Conservation (phyloP, 1,140 invertebrate genomes). For the Drosophila prosaltans region DNA sequence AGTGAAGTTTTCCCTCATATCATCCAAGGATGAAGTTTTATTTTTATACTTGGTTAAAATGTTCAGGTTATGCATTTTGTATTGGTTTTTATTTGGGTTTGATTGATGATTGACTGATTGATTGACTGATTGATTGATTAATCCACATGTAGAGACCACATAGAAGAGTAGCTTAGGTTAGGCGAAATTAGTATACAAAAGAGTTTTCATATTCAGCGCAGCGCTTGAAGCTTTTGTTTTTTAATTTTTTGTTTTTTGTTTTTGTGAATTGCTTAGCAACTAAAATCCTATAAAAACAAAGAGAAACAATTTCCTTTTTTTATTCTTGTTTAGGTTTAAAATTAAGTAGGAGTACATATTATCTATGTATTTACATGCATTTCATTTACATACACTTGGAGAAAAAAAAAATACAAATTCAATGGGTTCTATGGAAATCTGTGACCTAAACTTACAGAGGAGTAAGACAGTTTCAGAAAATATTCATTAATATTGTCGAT, state of each 20-base stretch:
- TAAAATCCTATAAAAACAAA: slow-evolving; percentile 83
- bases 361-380: slow-evolving; percentile 51
- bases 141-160: slow-evolving; percentile 81
- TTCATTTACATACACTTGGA: background rate
- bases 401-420: background rate
- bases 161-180: slow-evolving; percentile 71
- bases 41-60: background rate
- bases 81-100: slow-evolving; percentile 11
- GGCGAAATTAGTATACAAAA: slow-evolving; percentile 82
- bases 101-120: slow-evolving; percentile 9
- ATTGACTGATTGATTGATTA: slow-evolving; percentile 38
- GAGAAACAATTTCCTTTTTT: slow-evolving; percentile 57
- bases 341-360: slow-evolving; percentile 57
- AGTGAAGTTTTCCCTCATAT: background rate
- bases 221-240: slow-evolving; percentile 77
- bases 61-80: slow-evolving; percentile 52
- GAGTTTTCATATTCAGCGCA: slow-evolving; percentile 68
- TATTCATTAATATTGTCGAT: too few relatives aligned
- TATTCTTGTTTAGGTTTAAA: slow-evolving; percentile 37
- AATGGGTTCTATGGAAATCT: background rate
- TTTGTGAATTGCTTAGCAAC: slow-evolving; percentile 74
- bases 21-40: background rate
- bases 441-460: too few relatives aligned
- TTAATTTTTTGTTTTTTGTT: slow-evolving; percentile 40
- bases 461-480: too few relatives aligned